Conservation (phyloP, 2,888 invertebrate species). For the Lasioglossum leucozonium region DNA sequence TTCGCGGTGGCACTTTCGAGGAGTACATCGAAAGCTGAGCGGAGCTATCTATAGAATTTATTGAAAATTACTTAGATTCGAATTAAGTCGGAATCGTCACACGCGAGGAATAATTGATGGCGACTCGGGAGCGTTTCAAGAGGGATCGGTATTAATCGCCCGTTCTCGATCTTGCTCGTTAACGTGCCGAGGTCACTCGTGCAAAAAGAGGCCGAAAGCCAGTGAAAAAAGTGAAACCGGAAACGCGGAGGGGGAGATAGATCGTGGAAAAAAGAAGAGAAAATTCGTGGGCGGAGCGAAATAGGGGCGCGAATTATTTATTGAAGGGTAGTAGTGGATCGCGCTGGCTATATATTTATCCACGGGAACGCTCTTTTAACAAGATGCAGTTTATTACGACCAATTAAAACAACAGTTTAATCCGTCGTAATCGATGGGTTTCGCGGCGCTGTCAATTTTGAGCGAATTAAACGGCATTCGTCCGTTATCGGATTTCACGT, state of each 20-base stretch:
- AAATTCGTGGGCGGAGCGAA: not conserved
- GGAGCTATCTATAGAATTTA: not conserved
- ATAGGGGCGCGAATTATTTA: conserved; percentile 39
- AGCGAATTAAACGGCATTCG: not conserved
- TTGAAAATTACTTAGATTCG: conserved; percentile 4
- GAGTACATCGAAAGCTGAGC: not conserved
- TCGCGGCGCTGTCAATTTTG: not conserved
- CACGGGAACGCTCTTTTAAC: conserved; percentile 1
- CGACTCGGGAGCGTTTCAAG: not conserved
- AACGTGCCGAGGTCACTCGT: conserved; percentile 31
- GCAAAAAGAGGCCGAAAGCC: not conserved
- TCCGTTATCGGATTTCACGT: not conserved
- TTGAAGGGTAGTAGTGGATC: conserved; percentile 10
- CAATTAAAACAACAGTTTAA: not conserved
- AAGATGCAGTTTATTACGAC: not conserved
- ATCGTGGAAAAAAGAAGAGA: not conserved
- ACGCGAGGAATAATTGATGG: conserved; percentile 8
- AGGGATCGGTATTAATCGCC: conserved; percentile 24
- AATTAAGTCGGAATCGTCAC: not conserved
- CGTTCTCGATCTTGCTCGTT: conserved; percentile 13
- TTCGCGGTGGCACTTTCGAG: not conserved
- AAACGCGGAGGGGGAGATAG: not conserved
- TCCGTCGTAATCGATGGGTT: not conserved
- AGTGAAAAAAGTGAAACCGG: not conserved
- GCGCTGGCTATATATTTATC: conserved; percentile 5